Evolutionary conservation across 2,113 vertebrate species (phyloP).

Genomic region (Microcebus tavaratra): DNA sequence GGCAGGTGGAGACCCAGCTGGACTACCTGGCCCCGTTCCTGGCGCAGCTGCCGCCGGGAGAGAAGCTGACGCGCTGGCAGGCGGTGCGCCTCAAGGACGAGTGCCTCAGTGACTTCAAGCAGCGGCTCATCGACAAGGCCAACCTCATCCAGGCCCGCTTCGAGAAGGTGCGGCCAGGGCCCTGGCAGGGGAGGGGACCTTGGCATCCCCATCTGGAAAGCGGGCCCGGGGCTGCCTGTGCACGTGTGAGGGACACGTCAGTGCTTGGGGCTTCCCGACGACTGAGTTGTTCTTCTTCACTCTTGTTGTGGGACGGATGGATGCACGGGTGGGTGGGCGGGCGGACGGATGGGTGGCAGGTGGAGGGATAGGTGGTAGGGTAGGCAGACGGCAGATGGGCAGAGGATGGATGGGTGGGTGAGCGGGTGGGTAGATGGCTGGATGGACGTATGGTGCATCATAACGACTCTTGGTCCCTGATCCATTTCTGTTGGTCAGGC

Average conservation of each 20-base stretch:
- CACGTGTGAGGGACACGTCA: neutral
- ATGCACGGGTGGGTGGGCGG: neutral
- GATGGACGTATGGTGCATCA: neutral
- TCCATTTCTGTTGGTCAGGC: neutral
- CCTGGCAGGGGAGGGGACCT: neutral
- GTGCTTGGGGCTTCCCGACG: neutral
- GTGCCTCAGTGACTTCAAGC: conserved; percentile 85
- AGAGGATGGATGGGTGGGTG: neutral
- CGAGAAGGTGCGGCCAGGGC: conserved; percentile 83
- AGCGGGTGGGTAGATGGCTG: neutral
- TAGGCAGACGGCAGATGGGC: neutral
- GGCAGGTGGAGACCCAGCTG: conserved; percentile 80
- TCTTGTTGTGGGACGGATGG: neutral
- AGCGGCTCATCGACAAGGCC: conserved; percentile 82
- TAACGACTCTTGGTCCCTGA: neutral
- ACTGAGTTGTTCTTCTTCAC: neutral
- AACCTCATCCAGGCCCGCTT: conserved; percentile 88
- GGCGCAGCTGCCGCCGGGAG: conserved; percentile 69
- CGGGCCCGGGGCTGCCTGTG: neutral
- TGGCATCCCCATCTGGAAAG: neutral
- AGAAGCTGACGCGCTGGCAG: conserved; percentile 77
- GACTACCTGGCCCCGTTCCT: conserved; percentile 89
- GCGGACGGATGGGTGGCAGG: neutral
- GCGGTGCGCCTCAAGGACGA: conserved; percentile 81
- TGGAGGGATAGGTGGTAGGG: too few relatives aligned